A percentile compares a stretch with the other conserved stretches of the same genome.
Evolutionary conservation across 64 coral and sea anemone genomes (phyloP).

Genomic region (Montipora efflorescens): DNA sequence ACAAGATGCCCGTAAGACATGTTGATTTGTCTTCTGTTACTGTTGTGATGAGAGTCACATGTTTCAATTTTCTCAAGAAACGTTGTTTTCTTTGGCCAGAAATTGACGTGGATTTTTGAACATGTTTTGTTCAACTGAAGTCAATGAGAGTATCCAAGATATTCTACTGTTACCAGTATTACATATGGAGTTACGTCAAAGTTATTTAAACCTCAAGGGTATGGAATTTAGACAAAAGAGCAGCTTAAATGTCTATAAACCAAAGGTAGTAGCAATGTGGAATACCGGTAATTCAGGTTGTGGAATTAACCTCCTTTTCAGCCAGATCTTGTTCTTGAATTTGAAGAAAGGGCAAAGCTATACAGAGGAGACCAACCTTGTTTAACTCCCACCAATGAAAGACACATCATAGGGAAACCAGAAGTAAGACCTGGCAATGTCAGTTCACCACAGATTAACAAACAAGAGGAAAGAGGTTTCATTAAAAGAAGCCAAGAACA

Average conservation of each 20-base stretch:
- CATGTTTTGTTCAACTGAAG: no score
- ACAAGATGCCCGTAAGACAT: not conserved
- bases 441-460: not conserved
- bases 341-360: slow-evolving; percentile 4
- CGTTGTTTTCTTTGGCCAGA: no score
- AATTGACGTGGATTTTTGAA: no score
- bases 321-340: slow-evolving; percentile 57
- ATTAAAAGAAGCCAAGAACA: not conserved
- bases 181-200: no score
- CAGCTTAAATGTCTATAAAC: no score
- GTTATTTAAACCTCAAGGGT: not conserved
- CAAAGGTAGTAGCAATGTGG: not conserved
- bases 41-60: no score
- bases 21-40: not conserved
- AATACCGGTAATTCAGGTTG: not conserved
- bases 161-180: no score
- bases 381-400: not conserved
- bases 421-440: not conserved
- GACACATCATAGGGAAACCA: not conserved
- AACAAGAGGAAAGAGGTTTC: not conserved
- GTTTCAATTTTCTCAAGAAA: no score
- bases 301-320: not conserved
- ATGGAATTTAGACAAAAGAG: not conserved
- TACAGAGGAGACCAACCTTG: not conserved
- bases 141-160: no score